Conservation (phyloP, 2,113 vertebrate genomes). For the Lynx canadensis region DNA sequence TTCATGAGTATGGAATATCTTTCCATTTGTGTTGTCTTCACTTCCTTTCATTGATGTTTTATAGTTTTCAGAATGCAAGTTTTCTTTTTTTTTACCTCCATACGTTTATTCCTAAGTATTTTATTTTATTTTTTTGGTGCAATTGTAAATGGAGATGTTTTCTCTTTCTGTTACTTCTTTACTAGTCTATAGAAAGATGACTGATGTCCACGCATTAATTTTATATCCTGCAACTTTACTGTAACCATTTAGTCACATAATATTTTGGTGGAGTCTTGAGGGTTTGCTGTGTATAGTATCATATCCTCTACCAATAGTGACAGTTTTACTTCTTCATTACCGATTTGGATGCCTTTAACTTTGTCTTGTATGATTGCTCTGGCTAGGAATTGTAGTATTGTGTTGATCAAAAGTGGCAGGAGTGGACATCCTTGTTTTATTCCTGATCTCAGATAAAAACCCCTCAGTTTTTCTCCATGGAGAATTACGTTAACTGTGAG, state of each 20-base stretch:
- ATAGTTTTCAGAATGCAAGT: too few relatives aligned
- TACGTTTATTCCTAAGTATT: too few relatives aligned
- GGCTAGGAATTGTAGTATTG: background rate
- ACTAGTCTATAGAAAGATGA: too few relatives aligned
- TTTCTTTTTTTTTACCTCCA: too few relatives aligned
- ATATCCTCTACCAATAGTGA: background rate
- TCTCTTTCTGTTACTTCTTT: too few relatives aligned
- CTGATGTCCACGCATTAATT: background rate
- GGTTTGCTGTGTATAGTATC: background rate
- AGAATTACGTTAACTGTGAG: background rate
- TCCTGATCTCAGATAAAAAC: background rate
- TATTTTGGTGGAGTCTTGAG: background rate
- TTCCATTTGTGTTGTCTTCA: too few relatives aligned
- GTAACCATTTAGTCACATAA: background rate
- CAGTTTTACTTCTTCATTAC: background rate
- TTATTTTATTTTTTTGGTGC: too few relatives aligned
- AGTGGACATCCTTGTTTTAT: background rate
- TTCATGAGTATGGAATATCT: too few relatives aligned
- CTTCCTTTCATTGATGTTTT: too few relatives aligned
- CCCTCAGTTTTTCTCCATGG: background rate
- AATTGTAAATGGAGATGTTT: too few relatives aligned
- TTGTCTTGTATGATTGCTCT: background rate
- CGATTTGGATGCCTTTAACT: background rate
- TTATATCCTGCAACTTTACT: background rate
- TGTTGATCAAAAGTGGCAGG: background rate